Base-by-base conservation (phyloP, 2,797 vertebrate species). In the Poecile montanus region DNA sequence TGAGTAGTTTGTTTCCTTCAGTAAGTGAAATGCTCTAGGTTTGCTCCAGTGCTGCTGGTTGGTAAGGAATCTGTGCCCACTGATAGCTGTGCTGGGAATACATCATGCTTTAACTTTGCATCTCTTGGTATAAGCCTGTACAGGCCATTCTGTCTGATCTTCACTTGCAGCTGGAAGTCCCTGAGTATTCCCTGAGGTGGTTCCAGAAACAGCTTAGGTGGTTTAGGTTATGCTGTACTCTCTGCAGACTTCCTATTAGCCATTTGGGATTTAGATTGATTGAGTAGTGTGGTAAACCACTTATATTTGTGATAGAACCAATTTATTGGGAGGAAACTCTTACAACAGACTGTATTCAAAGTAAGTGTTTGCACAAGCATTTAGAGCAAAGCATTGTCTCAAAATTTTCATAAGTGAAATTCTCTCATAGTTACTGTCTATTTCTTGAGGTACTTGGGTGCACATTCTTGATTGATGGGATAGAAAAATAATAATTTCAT, bases 1-100 rank as follows among this genome's bases (percentile, higher is more conserved):
- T 99, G 96, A 93, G 98, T 97, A 62, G 54, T 77, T 77, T 56
- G 45, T 87, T 93, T 88, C 54, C 60, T 86, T 85, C 71, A 66
- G 1, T 44, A 26, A 72, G 16, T 63, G 65, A 68, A 86, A 56
- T 3, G 32, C 48, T 81, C 47, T 29, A 60, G 65, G 67, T 62
- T 88, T 90, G 73, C 34, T 70, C 63, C 53, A 34, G 21, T 20
- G 44, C 80, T 77, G 38, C 67, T 85, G 42, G 9, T 23, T 70
- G 36, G 42, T 75, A 26, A 51, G 45, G 27, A 67, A 16, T 7
- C 45, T 29, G 34, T 60, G 29, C 48, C 27, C 51, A 5, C 62
- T 45, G 58, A 25, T 26, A 62, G 26, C 85, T 91, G 48, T 25
- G 22, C 51, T 48, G 54, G 82, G 22, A 80, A 63, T n/a, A 15